These are phyloP conservation scores for Tympanuchus pallidicinctus DNA, from an alignment of 2,113 vertebrate species.

Conservation along the genomic window DNA sequence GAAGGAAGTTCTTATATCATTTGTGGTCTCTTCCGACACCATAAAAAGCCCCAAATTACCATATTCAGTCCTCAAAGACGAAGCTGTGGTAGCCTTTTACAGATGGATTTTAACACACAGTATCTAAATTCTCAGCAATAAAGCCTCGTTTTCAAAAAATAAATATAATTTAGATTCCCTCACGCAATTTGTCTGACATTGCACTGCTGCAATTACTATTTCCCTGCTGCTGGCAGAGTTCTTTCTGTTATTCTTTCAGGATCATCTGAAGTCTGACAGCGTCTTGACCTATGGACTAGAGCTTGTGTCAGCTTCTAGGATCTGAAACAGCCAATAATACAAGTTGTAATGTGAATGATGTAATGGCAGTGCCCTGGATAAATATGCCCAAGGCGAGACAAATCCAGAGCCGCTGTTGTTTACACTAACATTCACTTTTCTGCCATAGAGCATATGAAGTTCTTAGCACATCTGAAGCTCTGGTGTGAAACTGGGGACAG, in stretches of 20 bases:
- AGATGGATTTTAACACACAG: background rate
- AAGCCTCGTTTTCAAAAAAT: background rate
- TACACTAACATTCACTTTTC: constrained; percentile 1
- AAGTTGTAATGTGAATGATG: background rate
- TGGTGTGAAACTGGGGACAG: background rate
- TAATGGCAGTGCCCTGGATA: constrained; percentile 16
- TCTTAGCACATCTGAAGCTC: background rate
- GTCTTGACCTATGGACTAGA: constrained; percentile 39
- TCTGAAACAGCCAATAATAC: background rate
- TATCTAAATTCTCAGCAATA: constrained; percentile 7
- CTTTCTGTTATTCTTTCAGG: background rate
- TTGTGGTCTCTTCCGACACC: constrained; percentile 11
- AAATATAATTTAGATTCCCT: background rate
- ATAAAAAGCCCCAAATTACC: background rate
- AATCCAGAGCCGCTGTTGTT: background rate
- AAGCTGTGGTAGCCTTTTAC: background rate
- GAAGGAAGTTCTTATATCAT: constrained; percentile 31
- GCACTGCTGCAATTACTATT: background rate
- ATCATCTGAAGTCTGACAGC: constrained; percentile 41
- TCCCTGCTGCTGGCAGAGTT: background rate
- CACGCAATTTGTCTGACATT: background rate
- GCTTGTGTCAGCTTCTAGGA: constrained; percentile 4
- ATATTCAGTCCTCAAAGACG: background rate
- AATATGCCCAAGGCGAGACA: constrained; percentile 36
- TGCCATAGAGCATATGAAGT: background rate